A percentile compares a stretch with the other conserved stretches of the same genome.
phyloP scores from a whole-genome alignment of 2,888 invertebrate genomes.

The Pachymerium ferrugineum region DNA sequence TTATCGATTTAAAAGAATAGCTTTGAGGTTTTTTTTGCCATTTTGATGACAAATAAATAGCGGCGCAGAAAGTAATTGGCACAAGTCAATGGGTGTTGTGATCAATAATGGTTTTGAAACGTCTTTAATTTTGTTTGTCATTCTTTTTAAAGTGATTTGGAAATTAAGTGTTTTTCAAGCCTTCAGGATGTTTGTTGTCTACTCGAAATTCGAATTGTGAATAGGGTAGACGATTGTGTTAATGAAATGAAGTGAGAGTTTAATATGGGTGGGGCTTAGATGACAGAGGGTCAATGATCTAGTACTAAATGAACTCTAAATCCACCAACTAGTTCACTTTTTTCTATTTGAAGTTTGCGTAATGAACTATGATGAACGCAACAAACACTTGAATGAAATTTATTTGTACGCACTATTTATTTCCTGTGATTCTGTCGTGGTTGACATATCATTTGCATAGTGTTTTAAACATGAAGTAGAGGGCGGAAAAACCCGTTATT shows the following conservation, averaged over 20 bases:
- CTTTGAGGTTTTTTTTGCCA: background rate
- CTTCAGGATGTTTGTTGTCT: slow-evolving; percentile 5
- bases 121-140: slow-evolving; percentile 12
- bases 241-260: background rate
- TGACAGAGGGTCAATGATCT: background rate
- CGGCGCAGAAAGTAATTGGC: background rate
- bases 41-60: background rate
- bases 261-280: background rate
- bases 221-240: background rate
- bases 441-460: background rate
- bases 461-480: background rate
- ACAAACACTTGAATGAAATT: background rate
- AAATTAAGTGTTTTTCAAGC: background rate
- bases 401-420: background rate
- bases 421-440: background rate
- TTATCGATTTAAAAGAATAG: too few species aligned
- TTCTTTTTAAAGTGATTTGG: slow-evolving; percentile 7
- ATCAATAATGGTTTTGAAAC: background rate
- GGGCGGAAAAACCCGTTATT: background rate
- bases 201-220: background rate
- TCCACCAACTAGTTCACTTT: too few species aligned
- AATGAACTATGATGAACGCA: background rate
- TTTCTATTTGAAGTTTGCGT: background rate
- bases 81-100: background rate
- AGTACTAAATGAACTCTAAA: background rate